Evolutionary conservation across 1,140 invertebrate genomes (phyloP).

Genomic region (Zaprionus ghesquierei): DNA sequence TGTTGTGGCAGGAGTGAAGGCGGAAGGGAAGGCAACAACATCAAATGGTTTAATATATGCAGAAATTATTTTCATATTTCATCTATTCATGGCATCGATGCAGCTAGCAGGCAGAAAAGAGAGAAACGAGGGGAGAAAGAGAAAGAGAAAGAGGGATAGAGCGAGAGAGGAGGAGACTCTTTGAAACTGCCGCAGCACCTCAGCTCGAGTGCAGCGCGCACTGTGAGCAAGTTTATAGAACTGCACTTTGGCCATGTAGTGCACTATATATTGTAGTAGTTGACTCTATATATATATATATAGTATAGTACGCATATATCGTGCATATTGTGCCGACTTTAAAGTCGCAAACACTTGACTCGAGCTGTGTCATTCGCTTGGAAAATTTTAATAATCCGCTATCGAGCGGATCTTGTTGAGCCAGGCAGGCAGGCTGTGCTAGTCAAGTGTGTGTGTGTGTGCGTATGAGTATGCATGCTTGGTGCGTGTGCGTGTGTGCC

Average conservation of each 20-base stretch:
- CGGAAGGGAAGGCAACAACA: slow-evolving; percentile 26
- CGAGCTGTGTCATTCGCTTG: slow-evolving; percentile 62
- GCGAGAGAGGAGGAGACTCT: background rate
- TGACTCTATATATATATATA: background rate
- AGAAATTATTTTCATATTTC: slow-evolving; percentile 59
- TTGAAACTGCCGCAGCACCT: background rate
- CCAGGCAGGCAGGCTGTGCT: slow-evolving; percentile 26
- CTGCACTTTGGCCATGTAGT: background rate
- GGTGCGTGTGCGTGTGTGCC: slow-evolving; percentile 5
- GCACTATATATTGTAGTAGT: background rate
- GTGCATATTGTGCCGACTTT: background rate
- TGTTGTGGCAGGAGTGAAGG: background rate
- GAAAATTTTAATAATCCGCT: slow-evolving; percentile 78
- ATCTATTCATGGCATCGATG: slow-evolving; percentile 37
- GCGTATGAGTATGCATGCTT: background rate
- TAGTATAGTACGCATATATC: background rate
- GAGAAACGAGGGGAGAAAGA: background rate
- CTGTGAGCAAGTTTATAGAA: slow-evolving; percentile 54
- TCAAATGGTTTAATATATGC: slow-evolving; percentile 60
- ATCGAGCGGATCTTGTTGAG: slow-evolving; percentile 46
- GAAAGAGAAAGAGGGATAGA: background rate
- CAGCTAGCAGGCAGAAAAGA: background rate
- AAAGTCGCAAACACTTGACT: slow-evolving; percentile 52
- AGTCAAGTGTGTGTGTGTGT: slow-evolving; percentile 12
- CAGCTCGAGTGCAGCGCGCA: background rate